phyloP scores from a whole-genome alignment of 2,113 vertebrate species.

The Monopterus albus region DNA sequence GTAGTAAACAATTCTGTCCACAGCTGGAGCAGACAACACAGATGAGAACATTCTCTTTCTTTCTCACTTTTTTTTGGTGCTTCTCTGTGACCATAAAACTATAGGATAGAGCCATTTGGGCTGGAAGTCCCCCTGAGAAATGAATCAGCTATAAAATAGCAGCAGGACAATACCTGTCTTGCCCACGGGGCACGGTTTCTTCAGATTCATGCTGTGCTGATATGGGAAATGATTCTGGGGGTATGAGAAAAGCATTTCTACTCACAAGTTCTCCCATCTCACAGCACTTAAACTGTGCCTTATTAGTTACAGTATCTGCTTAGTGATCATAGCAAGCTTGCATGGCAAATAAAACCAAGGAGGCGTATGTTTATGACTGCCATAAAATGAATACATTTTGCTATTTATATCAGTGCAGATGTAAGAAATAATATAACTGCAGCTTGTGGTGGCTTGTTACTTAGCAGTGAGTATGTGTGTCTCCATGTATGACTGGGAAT shows the following conservation, averaged over 20 bases:
- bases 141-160: slow-evolving; percentile 75
- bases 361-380: slow-evolving; percentile 39
- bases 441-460: slow-evolving; percentile 37
- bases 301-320: slow-evolving; percentile 64
- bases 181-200: slow-evolving; percentile 49
- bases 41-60: slow-evolving; percentile 56
- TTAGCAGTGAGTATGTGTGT: slow-evolving; percentile 19
- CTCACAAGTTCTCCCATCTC: slow-evolving; percentile 29
- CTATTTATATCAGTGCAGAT: slow-evolving; percentile 45
- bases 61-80: slow-evolving; percentile 64
- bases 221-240: slow-evolving; percentile 66
- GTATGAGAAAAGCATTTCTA: slow-evolving; percentile 63
- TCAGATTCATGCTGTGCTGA: slow-evolving; percentile 57
- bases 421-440: slow-evolving; percentile 49
- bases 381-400: slow-evolving; percentile 39
- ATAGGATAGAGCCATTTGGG: slow-evolving; percentile 55
- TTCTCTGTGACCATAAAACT: slow-evolving; percentile 61
- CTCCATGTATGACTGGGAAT: slow-evolving; percentile 27
- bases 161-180: slow-evolving; percentile 50
- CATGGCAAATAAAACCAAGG: slow-evolving; percentile 37
- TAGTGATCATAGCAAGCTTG: slow-evolving; percentile 50
- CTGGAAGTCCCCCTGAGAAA: slow-evolving; percentile 64
- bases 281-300: slow-evolving; percentile 45
- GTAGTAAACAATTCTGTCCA: slow-evolving; percentile 53
- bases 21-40: slow-evolving; percentile 22